These are phyloP conservation scores for Aromia moschata DNA, from an alignment of 2,888 invertebrate genomes.

Conservation along the genomic window DNA sequence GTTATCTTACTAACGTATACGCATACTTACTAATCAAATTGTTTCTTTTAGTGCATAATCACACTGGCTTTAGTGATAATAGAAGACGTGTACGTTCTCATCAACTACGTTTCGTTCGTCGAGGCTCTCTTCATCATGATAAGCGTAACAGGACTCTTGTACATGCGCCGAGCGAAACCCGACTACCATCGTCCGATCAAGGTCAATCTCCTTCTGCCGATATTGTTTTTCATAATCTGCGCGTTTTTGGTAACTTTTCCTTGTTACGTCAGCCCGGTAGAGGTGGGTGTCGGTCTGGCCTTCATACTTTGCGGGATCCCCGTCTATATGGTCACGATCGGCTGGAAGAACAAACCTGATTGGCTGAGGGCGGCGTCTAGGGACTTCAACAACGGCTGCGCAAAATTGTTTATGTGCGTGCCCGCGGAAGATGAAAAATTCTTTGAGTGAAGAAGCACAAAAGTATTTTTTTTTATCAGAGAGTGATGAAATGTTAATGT, in stretches of 20 bases:
- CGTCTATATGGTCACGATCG: conserved; percentile 79
- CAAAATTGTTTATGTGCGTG: conserved; percentile 84
- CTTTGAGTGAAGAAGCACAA: conserved; percentile 13
- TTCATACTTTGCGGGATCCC: conserved; percentile 86
- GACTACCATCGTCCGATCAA: conserved; percentile 84
- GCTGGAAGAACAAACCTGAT: conserved; percentile 73
- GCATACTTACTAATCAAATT: no score
- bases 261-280: conserved; percentile 80
- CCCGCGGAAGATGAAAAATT: conserved; percentile 65
- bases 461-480: no score
- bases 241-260: conserved; percentile 83
- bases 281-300: conserved; percentile 79
- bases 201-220: conserved; percentile 73
- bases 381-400: conserved; percentile 76
- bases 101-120: conserved; percentile 91
- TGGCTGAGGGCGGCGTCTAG: conserved; percentile 76
- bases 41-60: conserved; percentile 78
- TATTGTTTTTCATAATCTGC: conserved; percentile 79
- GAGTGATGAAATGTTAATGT: no score
- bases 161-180: conserved; percentile 82
- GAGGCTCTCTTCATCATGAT: conserved; percentile 92
- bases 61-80: conserved; percentile 83
- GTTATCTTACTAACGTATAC: no score
- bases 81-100: conserved; percentile 85
- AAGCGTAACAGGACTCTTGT: conserved; percentile 85